A percentile compares a stretch with the other conserved stretches of the same genome.
Evolutionary conservation across 2,888 invertebrate genomes (phyloP).

Genomic region (Ophonus ardosiacus): DNA sequence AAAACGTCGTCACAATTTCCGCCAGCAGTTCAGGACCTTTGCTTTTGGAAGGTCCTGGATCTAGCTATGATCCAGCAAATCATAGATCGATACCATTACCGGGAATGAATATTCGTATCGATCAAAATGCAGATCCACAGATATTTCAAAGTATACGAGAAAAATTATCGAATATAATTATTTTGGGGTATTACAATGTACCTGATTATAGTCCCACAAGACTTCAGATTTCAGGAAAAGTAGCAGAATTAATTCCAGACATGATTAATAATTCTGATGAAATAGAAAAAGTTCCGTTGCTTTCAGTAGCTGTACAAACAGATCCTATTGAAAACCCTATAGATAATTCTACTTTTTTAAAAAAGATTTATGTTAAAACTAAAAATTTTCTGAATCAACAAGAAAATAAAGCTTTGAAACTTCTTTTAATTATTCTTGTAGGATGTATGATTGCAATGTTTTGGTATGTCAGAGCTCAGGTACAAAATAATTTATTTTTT

Average conservation of each 20-base stretch:
- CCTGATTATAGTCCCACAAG: slow-evolving; percentile 78
- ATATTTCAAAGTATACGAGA: slow-evolving; percentile 72
- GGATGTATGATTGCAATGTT: slow-evolving; percentile 85
- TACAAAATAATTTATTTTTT: slow-evolving; percentile 73
- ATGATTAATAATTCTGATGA: slow-evolving; percentile 66
- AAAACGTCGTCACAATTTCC: slow-evolving; percentile 89
- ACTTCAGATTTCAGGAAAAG: slow-evolving; percentile 72
- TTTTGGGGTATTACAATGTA: slow-evolving; percentile 81
- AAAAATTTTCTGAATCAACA: slow-evolving; percentile 83
- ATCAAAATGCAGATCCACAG: slow-evolving; percentile 67
- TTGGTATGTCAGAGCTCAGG: slow-evolving; percentile 87
- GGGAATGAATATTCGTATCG: slow-evolving; percentile 61
- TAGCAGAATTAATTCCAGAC: slow-evolving; percentile 65
- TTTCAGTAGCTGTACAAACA: slow-evolving; percentile 78
- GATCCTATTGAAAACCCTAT: slow-evolving; percentile 69
- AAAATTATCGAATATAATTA: slow-evolving; percentile 66
- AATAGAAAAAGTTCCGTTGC: background rate
- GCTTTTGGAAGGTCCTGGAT: slow-evolving; percentile 85
- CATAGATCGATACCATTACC: slow-evolving; percentile 68
- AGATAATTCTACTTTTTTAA: slow-evolving; percentile 30
- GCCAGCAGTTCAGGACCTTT: slow-evolving; percentile 84
- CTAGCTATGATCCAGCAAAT: slow-evolving; percentile 69
- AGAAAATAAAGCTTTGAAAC: slow-evolving; percentile 86
- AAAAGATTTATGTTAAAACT: background rate
- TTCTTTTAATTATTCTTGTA: slow-evolving; percentile 82